Percentiles rank a stretch among this genome's conserved stretches.
phyloP scores from a whole-genome alignment of 2,888 invertebrate genomes.

The Danaus chrysippus region DNA sequence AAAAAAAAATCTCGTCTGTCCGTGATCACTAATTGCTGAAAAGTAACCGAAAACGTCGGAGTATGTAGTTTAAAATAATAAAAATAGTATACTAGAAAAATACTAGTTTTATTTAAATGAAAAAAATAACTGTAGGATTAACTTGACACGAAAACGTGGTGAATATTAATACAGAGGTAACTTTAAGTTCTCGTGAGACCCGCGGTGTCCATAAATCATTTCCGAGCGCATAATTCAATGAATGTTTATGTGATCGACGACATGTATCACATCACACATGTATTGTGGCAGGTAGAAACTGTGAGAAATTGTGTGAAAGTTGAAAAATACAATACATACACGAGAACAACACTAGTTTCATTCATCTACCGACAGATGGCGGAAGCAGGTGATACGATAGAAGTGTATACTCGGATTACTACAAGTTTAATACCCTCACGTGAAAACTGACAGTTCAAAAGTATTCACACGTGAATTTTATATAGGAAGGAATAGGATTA shows the following conservation, averaged over 20 bases:
- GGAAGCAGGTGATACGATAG: conserved; percentile 23
- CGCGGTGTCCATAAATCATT: not conserved
- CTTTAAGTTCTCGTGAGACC: not conserved
- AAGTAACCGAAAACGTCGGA: no score
- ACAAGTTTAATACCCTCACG: not conserved
- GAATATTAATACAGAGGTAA: not conserved
- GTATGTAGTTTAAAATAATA: no score
- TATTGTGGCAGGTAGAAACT: conserved; percentile 48
- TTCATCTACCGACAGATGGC: conserved; percentile 2
- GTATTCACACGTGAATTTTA: no score
- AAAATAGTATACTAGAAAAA: no score
- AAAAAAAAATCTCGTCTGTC: no score
- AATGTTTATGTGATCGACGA: not conserved
- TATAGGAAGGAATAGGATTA: no score
- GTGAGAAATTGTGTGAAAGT: conserved; percentile 44
- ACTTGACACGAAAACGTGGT: not conserved
- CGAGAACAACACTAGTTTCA: conserved; percentile 29
- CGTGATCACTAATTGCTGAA: no score
- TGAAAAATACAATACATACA: conserved; percentile 15
- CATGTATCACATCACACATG: not conserved
- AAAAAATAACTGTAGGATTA: no score
- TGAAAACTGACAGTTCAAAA: no score
- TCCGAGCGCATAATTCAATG: conserved; percentile 1
- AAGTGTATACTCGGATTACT: no score
- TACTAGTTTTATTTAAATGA: no score